These are phyloP conservation scores for Schizopygopsis malacanthus DNA, from an alignment of 2,797 vertebrate genomes.

Conservation along the genomic window DNA sequence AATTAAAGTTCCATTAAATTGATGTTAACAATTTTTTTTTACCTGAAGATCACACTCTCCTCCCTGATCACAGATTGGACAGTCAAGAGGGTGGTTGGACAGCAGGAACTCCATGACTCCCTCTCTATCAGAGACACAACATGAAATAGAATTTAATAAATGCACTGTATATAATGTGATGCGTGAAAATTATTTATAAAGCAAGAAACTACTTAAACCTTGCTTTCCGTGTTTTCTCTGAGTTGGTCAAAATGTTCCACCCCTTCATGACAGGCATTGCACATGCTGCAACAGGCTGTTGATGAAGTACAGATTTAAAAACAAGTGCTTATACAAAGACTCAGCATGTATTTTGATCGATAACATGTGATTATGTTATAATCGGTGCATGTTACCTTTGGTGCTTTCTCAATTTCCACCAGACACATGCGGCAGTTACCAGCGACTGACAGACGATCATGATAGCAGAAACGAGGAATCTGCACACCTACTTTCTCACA, in stretches of 20 bases:
- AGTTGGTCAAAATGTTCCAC: constrained; percentile 98
- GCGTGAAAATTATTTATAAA: background rate
- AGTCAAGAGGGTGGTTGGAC: constrained; percentile 97
- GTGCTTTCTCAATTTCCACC: constrained; percentile 94
- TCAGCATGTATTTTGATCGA: background rate
- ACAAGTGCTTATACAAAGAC: background rate
- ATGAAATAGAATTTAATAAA: background rate
- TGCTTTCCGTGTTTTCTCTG: constrained; percentile 96
- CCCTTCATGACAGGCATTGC: constrained; percentile 99
- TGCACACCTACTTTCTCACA: constrained; percentile 94
- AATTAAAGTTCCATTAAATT: background rate
- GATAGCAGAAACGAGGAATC: constrained; percentile 98
- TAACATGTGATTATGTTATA: background rate
- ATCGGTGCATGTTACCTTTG: constrained; percentile 71
- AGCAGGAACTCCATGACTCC: constrained; percentile 98
- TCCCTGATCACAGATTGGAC: constrained; percentile 98
- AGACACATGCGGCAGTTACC: constrained; percentile 99
- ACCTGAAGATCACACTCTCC: constrained; percentile 99
- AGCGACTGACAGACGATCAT: constrained; percentile 95
- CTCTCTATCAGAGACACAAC: constrained; percentile 79
- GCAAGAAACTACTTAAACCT: constrained; percentile 77
- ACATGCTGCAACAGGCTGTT: constrained; percentile 95
- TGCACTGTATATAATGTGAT: background rate
- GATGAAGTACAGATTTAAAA: constrained; percentile 28
- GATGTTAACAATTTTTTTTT: constrained; percentile 41